phyloP scores from a whole-genome alignment of 2,888 invertebrate species.

The Invenusta paracnida region DNA sequence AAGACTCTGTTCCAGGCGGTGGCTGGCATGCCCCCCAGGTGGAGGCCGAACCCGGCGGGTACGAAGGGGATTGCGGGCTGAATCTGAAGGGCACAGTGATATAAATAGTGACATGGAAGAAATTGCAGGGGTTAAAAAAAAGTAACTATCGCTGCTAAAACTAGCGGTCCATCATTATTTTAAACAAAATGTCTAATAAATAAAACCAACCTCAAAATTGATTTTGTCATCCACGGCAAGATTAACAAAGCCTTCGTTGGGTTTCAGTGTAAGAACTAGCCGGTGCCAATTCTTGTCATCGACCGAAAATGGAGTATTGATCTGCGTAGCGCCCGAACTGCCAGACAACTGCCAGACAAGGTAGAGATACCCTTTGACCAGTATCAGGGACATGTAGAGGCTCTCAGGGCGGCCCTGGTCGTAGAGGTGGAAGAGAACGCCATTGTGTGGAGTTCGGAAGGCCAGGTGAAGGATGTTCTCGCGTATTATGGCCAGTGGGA shows the following conservation, averaged over 20 bases:
- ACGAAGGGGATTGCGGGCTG: background rate
- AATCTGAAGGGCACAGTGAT: too few relatives aligned
- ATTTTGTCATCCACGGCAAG: background rate
- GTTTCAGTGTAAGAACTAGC: background rate
- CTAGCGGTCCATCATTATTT: too few relatives aligned
- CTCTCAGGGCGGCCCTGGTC: background rate
- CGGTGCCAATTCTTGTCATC: constrained; percentile 34
- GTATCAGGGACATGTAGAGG: background rate
- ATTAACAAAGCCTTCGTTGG: background rate
- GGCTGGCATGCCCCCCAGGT: background rate
- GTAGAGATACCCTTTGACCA: background rate
- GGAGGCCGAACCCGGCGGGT: background rate
- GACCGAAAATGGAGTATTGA: background rate
- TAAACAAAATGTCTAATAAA: too few relatives aligned
- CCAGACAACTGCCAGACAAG: background rate
- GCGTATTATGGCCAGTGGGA: background rate
- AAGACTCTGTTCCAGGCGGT: background rate
- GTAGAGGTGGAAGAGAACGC: background rate
- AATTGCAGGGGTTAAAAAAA: too few relatives aligned
- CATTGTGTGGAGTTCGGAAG: background rate
- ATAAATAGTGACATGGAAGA: too few relatives aligned
- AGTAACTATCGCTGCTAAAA: too few relatives aligned
- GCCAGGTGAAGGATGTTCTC: background rate
- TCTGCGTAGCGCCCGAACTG: background rate
- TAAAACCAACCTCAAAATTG: background rate